These are phyloP conservation scores for Perizoma affinitatum DNA, from an alignment of 2,888 invertebrate genomes.

Conservation along the genomic window DNA sequence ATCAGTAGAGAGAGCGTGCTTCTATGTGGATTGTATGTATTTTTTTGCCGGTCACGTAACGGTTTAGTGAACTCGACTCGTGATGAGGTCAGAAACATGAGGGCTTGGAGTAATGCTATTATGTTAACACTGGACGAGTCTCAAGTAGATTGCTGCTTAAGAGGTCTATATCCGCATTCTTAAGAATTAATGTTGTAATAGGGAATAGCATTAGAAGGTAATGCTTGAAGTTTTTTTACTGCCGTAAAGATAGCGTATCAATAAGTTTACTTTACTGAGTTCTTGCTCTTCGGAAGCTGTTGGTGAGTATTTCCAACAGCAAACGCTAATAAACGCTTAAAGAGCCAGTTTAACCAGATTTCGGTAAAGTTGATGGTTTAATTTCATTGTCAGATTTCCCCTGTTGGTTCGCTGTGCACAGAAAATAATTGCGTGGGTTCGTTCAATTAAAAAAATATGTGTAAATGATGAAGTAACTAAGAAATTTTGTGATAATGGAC, in stretches of 20 bases:
- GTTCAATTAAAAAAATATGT: too few relatives aligned
- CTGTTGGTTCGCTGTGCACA: too few relatives aligned
- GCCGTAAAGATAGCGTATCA: neutral
- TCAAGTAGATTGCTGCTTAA: slow-evolving; percentile 38
- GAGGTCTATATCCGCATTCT: slow-evolving; percentile 32
- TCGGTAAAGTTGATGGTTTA: too few relatives aligned
- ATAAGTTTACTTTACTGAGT: neutral
- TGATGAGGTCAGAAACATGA: slow-evolving; percentile 58
- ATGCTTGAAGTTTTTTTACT: neutral
- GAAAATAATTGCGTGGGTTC: too few relatives aligned
- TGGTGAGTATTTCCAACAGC: too few relatives aligned
- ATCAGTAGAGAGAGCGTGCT: slow-evolving; percentile 13
- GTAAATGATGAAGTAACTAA: too few relatives aligned
- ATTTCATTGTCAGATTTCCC: too few relatives aligned
- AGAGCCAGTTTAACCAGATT: too few relatives aligned
- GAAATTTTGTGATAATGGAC: too few relatives aligned
- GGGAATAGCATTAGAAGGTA: slow-evolving; percentile 8
- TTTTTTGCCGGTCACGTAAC: slow-evolving; percentile 74
- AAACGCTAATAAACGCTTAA: too few relatives aligned
- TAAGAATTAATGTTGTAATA: slow-evolving; percentile 24
- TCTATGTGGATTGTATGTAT: slow-evolving; percentile 25
- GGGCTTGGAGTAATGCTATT: slow-evolving; percentile 43
- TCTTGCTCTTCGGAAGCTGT: too few relatives aligned
- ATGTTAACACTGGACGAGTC: slow-evolving; percentile 38
- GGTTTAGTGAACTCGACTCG: slow-evolving; percentile 59